A percentile compares a stretch with the other conserved stretches of the same genome.
Conservation (phyloP, 1,140 invertebrate genomes). For the Caenorhabditis elegans region WBcel235 BX284602.5:14700001-14700500, state of each 20-base stretch:
- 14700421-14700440: too few relatives aligned
- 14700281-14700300: constrained; percentile 24
- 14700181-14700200: not conserved
- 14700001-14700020: too few relatives aligned
- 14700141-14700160: not conserved
- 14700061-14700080: too few relatives aligned
- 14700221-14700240: not conserved
- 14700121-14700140: too few relatives aligned
- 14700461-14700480: too few relatives aligned
- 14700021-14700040: too few relatives aligned
- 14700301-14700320: not conserved
- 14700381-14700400: too few relatives aligned
- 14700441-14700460: too few relatives aligned
- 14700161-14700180: constrained; percentile 22
- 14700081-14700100: not conserved
- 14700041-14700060: too few relatives aligned
- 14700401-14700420: not conserved
- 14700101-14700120: too few relatives aligned
- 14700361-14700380: not conserved
- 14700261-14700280: constrained; percentile 28
- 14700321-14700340: not conserved
- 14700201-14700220: not conserved
- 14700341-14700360: constrained; percentile 2
- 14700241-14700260: not conserved
- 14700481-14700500: too few relatives aligned